Base-by-base conservation (phyloP, 2,113 vertebrate genomes). In the Crotalus horridus region DNA sequence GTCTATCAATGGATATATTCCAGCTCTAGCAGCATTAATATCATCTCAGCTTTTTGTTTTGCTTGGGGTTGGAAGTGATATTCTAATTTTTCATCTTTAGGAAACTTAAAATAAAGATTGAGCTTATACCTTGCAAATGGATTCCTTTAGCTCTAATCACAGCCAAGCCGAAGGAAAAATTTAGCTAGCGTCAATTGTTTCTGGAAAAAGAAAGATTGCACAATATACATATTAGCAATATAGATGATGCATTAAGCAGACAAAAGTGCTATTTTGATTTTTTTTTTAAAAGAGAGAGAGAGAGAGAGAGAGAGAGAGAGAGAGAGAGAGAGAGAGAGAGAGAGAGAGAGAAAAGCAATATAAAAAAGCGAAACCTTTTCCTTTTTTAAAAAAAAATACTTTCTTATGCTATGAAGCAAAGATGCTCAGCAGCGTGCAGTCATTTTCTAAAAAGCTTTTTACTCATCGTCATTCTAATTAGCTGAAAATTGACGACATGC, bases 391-490 rank as follows among this genome's bases (percentile, higher is more conserved):
- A 59, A 59, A 59, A 89, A 89, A 56, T 20, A 43, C 26, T 81
- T 89, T 89, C 88, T 91, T 69, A 8, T 64, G 21, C 85, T 93
- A 9, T 39, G 39, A 94, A 91, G 55, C 64, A 92, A 88, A 90
- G 61, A 89, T 0, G 59, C 1, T 91, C 21, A 89, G 51, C 11
- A 64, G 24, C 90, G 93, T 90, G 56, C 17, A 92, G 5, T 20
- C 4, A 43, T 85, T 91, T 93, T 93, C 53, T 93, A 48, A 86
- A 96, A 90, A 89, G 48, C 0, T 53, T 88, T 96, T 94, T 93
- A 29, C 74, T 85, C 26, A 48, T 94, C 74, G 51, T 95, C 92
- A 23, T 48, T 93, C 86, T 92, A 94, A 95, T 94, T 95, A 95
- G 55, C 21, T 95, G 85, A 92, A 93, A 94, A 94, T 92, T 69